phyloP scores from a whole-genome alignment of 2,113 vertebrate species.

The Plestiodon gilberti region DNA sequence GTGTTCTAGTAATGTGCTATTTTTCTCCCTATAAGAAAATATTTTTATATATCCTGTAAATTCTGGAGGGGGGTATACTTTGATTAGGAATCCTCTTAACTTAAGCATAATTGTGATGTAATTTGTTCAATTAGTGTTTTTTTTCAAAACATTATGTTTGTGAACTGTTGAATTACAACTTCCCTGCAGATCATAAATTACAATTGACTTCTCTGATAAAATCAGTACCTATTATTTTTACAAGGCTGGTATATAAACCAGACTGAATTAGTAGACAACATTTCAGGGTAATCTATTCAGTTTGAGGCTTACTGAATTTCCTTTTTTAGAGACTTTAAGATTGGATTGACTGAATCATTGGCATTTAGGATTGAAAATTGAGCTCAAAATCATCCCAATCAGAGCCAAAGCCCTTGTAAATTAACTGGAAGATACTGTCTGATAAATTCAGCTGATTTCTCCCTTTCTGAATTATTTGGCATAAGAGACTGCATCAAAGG shows the following conservation, averaged over 20 bases:
- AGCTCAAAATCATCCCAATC: slow-evolving; percentile 56
- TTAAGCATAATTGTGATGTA: slow-evolving; percentile 19
- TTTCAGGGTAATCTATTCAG: slow-evolving; percentile 50
- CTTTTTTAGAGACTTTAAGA: slow-evolving; percentile 52
- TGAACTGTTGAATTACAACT: slow-evolving; percentile 23
- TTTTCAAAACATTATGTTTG: slow-evolving; percentile 27
- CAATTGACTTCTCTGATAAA: not conserved
- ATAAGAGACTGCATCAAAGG: slow-evolving; percentile 69
- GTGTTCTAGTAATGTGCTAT: not conserved
- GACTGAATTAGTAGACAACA: slow-evolving; percentile 37
- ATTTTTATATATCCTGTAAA: not conserved
- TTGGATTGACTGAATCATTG: slow-evolving; percentile 53
- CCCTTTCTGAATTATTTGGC: slow-evolving; percentile 50
- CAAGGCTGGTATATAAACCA: slow-evolving; percentile 7
- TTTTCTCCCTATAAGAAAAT: not conserved
- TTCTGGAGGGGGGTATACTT: not conserved
- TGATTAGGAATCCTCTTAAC: not conserved
- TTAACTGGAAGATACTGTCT: slow-evolving; percentile 58
- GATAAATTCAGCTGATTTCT: slow-evolving; percentile 64
- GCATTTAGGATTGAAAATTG: slow-evolving; percentile 55
- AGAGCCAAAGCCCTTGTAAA: slow-evolving; percentile 55
- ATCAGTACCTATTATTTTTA: not conserved
- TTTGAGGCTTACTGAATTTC: slow-evolving; percentile 42
- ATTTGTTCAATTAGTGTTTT: slow-evolving; percentile 59
- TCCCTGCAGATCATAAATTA: slow-evolving; percentile 63